A percentile compares a stretch with the other conserved stretches of the same genome.
phyloP scores from a whole-genome alignment of 2,797 vertebrate species.

The Propithecus perrieri region DNA sequence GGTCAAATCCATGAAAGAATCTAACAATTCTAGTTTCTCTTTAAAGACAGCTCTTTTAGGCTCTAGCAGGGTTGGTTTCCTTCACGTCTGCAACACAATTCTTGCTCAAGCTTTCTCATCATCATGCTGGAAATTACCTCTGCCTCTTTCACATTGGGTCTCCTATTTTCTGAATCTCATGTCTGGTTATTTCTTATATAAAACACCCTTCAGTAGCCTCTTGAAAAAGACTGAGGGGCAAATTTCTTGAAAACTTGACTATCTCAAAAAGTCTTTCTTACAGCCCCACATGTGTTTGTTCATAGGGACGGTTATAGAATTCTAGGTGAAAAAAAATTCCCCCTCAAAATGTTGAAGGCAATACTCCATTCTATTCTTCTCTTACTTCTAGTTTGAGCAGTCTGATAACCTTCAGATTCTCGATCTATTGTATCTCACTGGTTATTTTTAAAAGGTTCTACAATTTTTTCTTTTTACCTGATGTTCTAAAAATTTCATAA shows the following conservation, averaged over 20 bases:
- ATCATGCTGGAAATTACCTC: not conserved
- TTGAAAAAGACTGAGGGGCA: not conserved
- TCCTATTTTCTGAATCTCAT: not conserved
- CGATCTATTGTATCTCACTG: not conserved
- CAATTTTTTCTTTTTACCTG: not conserved
- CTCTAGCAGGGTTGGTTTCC: not conserved
- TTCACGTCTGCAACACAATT: not conserved
- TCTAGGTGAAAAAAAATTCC: not conserved
- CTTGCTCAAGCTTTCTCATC: not conserved
- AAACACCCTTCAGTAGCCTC: not conserved
- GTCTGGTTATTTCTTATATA: not conserved
- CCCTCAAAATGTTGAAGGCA: not conserved
- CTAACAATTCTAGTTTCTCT: not conserved
- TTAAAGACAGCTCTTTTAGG: not conserved
- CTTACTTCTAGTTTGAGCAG: not conserved
- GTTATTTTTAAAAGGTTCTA: slow-evolving; percentile 3
- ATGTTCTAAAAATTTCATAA: not conserved
- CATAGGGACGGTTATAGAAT: not conserved
- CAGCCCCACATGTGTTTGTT: not conserved
- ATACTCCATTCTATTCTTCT: not conserved
- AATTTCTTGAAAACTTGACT: not conserved
- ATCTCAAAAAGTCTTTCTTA: not conserved
- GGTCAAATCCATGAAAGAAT: not conserved
- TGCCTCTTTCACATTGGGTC: not conserved
- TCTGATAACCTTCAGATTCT: not conserved